A percentile compares a stretch with the other conserved stretches of the same genome.
Evolutionary conservation across 2,888 invertebrate genomes (phyloP).

Genomic region (Papilio demoleus): DNA sequence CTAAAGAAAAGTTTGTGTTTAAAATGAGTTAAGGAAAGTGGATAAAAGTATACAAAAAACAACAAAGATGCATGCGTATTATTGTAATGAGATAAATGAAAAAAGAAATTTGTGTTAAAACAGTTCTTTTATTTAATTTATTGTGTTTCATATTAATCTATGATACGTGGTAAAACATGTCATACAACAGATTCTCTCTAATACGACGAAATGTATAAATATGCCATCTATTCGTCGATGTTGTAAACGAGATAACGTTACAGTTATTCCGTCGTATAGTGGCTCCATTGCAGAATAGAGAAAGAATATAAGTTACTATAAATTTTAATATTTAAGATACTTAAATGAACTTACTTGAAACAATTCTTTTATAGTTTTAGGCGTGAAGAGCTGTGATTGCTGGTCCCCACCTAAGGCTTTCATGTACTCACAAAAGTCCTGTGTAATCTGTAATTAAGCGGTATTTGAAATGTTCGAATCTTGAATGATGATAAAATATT

Average conservation of each 20-base stretch:
- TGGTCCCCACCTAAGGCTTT: slow-evolving; percentile 77
- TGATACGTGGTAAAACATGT: too few species aligned
- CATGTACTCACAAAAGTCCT: slow-evolving; percentile 79
- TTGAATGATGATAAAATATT: not conserved
- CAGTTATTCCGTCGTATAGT: not conserved
- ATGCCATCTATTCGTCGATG: not conserved
- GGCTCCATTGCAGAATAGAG: slow-evolving; percentile 54
- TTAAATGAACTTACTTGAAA: slow-evolving; percentile 66
- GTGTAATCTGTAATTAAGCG: slow-evolving; percentile 65
- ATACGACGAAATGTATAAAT: not conserved
- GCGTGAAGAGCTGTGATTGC: slow-evolving; percentile 75
- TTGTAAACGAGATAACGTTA: not conserved
- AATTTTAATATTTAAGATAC: not conserved
- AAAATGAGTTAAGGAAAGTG: not conserved
- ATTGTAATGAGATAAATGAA: too few species aligned
- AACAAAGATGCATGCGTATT: too few species aligned
- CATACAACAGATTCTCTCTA: too few species aligned
- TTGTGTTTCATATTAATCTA: too few species aligned
- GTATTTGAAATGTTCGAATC: not conserved
- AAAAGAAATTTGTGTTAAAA: too few species aligned
- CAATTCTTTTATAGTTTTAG: slow-evolving; percentile 77
- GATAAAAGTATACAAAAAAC: not conserved
- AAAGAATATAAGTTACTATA: not conserved
- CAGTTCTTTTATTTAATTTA: too few species aligned
- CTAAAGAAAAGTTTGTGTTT: slow-evolving; percentile 46